Evolutionary conservation across 2,888 invertebrate species (phyloP).

Genomic region (Trissonchulus sp.): DNA sequence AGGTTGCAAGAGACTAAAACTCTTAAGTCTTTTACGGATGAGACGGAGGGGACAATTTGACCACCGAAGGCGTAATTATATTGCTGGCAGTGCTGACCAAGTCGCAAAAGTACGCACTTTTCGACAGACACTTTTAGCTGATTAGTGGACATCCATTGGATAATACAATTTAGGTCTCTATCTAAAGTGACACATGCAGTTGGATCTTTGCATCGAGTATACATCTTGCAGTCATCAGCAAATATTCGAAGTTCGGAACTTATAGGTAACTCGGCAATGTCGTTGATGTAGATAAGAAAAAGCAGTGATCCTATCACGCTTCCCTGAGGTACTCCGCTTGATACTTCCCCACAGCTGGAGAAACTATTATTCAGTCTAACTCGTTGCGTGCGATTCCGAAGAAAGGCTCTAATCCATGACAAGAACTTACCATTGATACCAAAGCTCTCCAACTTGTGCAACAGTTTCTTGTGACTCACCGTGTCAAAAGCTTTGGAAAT

Average conservation of each 20-base stretch:
- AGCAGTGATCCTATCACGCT: constrained; percentile 13
- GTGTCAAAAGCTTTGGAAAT: no score
- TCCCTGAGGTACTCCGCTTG: constrained; percentile 14
- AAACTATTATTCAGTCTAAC: neutral
- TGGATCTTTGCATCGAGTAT: no score
- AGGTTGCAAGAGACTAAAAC: neutral
- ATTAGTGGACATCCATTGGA: no score
- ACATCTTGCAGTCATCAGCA: no score
- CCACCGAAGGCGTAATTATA: neutral
- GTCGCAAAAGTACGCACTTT: neutral
- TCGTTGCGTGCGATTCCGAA: neutral
- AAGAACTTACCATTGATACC: neutral
- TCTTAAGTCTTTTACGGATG: neutral
- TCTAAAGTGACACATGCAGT: no score
- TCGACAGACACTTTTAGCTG: neutral
- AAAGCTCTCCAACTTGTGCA: neutral
- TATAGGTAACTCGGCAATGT: neutral
- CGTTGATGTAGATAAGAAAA: constrained; percentile 22
- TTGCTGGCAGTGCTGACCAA: neutral
- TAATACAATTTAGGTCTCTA: no score
- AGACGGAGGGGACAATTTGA: neutral
- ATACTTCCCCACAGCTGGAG: neutral
- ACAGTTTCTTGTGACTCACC: neutral
- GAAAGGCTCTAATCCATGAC: neutral
- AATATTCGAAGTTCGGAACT: no score